These are phyloP conservation scores for Leucoraja erinaceus DNA, from an alignment of 2,113 vertebrate genomes.

Conservation along the genomic window DNA sequence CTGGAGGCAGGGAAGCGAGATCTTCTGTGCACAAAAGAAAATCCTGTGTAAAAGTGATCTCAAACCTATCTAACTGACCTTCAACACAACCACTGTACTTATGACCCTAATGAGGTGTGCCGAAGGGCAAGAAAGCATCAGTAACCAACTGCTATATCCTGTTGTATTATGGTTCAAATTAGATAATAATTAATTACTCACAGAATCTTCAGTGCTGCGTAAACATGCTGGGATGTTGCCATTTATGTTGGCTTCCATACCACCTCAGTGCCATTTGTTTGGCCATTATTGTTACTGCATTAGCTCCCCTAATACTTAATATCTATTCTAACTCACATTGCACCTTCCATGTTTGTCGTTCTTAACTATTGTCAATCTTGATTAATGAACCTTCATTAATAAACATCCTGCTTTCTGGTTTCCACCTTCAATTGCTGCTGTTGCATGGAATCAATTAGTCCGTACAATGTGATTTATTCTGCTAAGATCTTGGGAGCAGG, in stretches of 20 bases:
- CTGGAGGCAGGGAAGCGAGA: constrained; percentile 65
- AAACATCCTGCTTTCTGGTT: constrained; percentile 88
- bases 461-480: constrained; percentile 79
- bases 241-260: background rate
- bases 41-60: constrained; percentile 70
- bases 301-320: background rate
- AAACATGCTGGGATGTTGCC: constrained; percentile 77
- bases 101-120: constrained; percentile 82
- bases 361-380: constrained; percentile 69
- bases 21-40: constrained; percentile 52
- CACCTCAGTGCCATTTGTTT: background rate
- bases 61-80: constrained; percentile 76
- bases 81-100: constrained; percentile 67
- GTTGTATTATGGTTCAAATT: constrained; percentile 85
- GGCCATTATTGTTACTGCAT: background rate
- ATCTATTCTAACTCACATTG: constrained; percentile 17
- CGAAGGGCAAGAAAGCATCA: constrained; percentile 73
- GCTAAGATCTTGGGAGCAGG: constrained; percentile 52
- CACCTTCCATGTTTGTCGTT: constrained; percentile 8
- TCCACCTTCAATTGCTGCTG: constrained; percentile 84
- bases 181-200: constrained; percentile 98
- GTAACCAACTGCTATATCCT: constrained; percentile 75
- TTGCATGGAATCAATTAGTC: constrained; percentile 91
- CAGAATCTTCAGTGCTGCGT: constrained; percentile 93
- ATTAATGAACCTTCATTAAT: constrained; percentile 91